phyloP scores from a whole-genome alignment of 2,113 vertebrate genomes.

The Perccottus glenii region DNA sequence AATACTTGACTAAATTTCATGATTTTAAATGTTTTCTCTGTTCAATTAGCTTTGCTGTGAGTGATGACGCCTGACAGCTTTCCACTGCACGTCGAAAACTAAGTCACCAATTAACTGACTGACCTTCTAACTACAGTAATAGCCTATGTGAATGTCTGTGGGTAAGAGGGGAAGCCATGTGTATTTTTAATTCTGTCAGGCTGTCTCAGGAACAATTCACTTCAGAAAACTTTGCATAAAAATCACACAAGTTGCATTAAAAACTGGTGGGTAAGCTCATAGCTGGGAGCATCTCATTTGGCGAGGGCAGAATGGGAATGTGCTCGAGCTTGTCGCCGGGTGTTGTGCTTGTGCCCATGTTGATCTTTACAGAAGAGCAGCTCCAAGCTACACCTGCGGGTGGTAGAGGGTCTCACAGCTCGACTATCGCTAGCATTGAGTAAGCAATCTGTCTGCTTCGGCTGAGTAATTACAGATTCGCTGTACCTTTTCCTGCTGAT shows the following conservation, averaged over 20 bases:
- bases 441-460: constrained; percentile 61
- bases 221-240: neutral
- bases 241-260: neutral
- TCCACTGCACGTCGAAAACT: neutral
- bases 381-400: constrained; percentile 39
- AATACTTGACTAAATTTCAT: neutral
- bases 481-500: constrained; percentile 67
- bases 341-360: too few relatives aligned
- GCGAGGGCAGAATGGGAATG: constrained; percentile 36
- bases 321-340: too few relatives aligned
- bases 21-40: neutral
- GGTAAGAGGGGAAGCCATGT: neutral
- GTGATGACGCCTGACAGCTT: neutral
- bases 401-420: constrained; percentile 12
- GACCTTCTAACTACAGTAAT: neutral
- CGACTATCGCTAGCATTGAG: constrained; percentile 46
- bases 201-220: neutral
- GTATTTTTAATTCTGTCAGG: neutral
- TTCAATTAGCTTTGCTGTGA: constrained; percentile 2
- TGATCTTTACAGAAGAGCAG: constrained; percentile 33
- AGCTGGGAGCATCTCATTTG: constrained; percentile 24
- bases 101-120: neutral
- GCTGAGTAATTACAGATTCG: constrained; percentile 67
- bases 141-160: neutral
- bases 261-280: constrained; percentile 8